Conservation (phyloP, 2,797 vertebrate genomes). For the Aselliscus stoliczkanus region DNA sequence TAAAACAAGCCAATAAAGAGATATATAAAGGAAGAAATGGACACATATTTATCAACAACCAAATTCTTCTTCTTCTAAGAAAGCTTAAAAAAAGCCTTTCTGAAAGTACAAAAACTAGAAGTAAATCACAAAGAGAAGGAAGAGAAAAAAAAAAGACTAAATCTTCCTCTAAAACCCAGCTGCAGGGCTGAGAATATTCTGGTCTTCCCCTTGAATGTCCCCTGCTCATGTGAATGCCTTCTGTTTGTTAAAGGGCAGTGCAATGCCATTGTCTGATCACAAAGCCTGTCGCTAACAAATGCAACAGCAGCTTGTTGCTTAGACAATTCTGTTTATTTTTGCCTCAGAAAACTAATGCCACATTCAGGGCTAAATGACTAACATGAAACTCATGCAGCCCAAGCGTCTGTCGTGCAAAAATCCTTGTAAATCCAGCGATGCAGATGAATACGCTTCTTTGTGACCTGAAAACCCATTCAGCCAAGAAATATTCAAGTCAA, state of each 20-base stretch:
- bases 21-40: not conserved
- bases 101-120: slow-evolving; percentile 25
- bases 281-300: slow-evolving; percentile 18
- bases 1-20: not conserved
- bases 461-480: slow-evolving; percentile 1
- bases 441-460: not conserved
- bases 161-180: not conserved
- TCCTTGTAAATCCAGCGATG: not conserved
- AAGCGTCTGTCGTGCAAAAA: not conserved
- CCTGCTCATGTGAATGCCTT: not conserved
- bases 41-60: not conserved
- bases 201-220: not conserved
- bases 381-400: not conserved
- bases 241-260: not conserved
- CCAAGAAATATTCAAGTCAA: not conserved
- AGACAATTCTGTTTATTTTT: slow-evolving; percentile 29
- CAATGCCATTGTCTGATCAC: not conserved
- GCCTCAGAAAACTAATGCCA: not conserved
- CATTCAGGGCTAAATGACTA: slow-evolving; percentile 14
- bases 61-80: not conserved
- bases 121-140: slow-evolving; percentile 2
- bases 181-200: slow-evolving; percentile 2
- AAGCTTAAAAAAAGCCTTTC: slow-evolving; percentile 3
- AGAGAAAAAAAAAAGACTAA: not conserved
- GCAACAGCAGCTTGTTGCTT: not conserved